These are phyloP conservation scores for Carabus problematicus DNA, from an alignment of 2,888 invertebrate species.

Conservation along the genomic window DNA sequence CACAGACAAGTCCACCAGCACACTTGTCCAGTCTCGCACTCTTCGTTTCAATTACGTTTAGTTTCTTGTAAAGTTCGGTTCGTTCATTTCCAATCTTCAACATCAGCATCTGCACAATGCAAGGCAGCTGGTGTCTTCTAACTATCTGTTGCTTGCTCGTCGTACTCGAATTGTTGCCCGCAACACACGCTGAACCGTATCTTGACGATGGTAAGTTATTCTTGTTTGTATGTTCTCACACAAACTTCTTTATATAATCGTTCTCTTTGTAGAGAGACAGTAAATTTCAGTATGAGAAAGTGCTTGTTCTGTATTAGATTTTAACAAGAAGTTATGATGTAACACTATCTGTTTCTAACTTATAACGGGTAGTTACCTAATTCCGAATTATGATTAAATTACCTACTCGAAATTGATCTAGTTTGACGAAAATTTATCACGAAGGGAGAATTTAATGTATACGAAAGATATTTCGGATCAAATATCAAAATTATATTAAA, in stretches of 20 bases:
- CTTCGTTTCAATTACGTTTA: conserved; percentile 13
- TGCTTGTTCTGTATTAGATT: too few species aligned
- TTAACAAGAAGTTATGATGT: too few species aligned
- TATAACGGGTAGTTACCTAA: too few species aligned
- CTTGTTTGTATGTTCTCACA: conserved; percentile 28
- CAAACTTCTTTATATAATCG: not conserved
- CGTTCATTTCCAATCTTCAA: conserved; percentile 17
- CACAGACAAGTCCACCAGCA: too few species aligned
- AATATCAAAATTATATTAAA: too few species aligned
- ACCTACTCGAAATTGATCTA: not conserved
- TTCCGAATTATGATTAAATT: too few species aligned
- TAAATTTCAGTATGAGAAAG: too few species aligned
- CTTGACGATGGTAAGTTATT: conserved; percentile 56
- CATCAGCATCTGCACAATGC: conserved; percentile 51
- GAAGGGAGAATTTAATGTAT: too few species aligned
- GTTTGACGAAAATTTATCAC: not conserved
- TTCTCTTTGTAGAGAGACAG: too few species aligned
- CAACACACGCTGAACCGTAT: conserved; percentile 53
- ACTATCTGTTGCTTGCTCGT: conserved; percentile 54
- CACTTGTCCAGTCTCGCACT: not conserved
- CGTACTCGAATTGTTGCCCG: conserved; percentile 52
- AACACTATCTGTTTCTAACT: too few species aligned
- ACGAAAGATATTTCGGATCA: too few species aligned
- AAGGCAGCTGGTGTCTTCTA: conserved; percentile 56
- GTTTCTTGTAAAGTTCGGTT: conserved; percentile 25